A percentile compares a stretch with the other conserved stretches of the same genome.
These are phyloP conservation scores for Diadromus collaris DNA, from an alignment of 2,888 invertebrate genomes.

Conservation along the genomic window DNA sequence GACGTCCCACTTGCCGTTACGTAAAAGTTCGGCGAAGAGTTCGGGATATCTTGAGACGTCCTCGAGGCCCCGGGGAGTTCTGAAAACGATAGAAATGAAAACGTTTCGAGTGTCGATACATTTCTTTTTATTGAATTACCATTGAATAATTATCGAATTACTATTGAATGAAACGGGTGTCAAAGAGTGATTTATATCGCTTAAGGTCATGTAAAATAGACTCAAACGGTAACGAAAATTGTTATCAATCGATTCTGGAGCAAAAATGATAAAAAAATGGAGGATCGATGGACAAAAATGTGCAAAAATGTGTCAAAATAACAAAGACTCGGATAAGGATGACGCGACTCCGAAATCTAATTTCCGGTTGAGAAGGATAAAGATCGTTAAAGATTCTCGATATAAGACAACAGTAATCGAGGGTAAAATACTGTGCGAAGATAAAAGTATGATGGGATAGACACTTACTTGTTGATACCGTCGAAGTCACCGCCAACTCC, in stretches of 20 bases:
- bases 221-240: no score
- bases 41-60: constrained; percentile 88
- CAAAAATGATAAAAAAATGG: not conserved
- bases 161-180: not conserved
- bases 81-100: constrained; percentile 76
- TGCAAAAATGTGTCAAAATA: no score
- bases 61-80: constrained; percentile 90
- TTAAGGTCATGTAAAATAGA: no score
- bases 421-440: not conserved
- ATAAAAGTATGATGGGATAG: not conserved
- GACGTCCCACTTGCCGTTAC: constrained; percentile 84
- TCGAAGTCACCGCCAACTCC: constrained; percentile 85
- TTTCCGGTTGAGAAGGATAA: constrained; percentile 9
- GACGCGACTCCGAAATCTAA: not conserved
- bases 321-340: not conserved
- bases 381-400: not conserved
- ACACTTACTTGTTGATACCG: constrained; percentile 83
- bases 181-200: no score
- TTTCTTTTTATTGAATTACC: not conserved
- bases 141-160: not conserved
- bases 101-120: constrained; percentile 21
- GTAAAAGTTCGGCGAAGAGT: constrained; percentile 85
- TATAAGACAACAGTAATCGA: constrained; percentile 9
- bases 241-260: not conserved
- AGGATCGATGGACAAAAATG: not conserved